A percentile compares a stretch with the other conserved stretches of the same genome.
These are phyloP conservation scores for Philereme transversata DNA, from an alignment of 2,888 invertebrate genomes.

Conservation along the genomic window DNA sequence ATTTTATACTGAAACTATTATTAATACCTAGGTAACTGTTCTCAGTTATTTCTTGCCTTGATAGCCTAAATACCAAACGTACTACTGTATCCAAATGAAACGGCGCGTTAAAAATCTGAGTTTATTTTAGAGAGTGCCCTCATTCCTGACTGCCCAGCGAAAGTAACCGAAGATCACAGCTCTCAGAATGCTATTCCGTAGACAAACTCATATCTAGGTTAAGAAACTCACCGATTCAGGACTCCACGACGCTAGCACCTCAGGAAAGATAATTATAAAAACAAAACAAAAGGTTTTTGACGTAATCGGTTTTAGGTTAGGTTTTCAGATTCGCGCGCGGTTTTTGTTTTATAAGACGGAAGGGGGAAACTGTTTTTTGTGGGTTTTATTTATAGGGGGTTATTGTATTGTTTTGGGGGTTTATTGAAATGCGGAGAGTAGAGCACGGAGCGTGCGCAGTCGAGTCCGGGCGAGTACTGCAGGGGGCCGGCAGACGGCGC, in stretches of 20 bases:
- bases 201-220: constrained; percentile 46
- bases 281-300: constrained; percentile 52
- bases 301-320: constrained; percentile 61
- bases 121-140: constrained; percentile 73
- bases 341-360: constrained; percentile 2
- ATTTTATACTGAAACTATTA: too few species aligned
- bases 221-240: constrained; percentile 64
- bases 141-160: constrained; percentile 68
- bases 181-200: constrained; percentile 39
- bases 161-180: constrained; percentile 62
- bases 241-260: constrained; percentile 42
- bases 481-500: constrained; percentile 70
- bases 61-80: constrained; percentile 24
- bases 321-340: constrained; percentile 42
- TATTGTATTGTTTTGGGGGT: constrained; percentile 61
- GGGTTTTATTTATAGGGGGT: constrained; percentile 46
- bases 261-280: constrained; percentile 35
- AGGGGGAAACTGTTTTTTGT: constrained; percentile 10
- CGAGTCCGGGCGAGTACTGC: constrained; percentile 63
- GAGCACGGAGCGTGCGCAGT: constrained; percentile 77
- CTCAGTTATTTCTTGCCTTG: constrained; percentile 7
- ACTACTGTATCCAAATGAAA: constrained; percentile 43
- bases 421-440: constrained; percentile 64
- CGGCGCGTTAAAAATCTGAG: constrained; percentile 61
- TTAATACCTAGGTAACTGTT: background rate